Base-by-base conservation (phyloP, 1,140 invertebrate genomes). In the Lordiphosa mommai region DNA sequence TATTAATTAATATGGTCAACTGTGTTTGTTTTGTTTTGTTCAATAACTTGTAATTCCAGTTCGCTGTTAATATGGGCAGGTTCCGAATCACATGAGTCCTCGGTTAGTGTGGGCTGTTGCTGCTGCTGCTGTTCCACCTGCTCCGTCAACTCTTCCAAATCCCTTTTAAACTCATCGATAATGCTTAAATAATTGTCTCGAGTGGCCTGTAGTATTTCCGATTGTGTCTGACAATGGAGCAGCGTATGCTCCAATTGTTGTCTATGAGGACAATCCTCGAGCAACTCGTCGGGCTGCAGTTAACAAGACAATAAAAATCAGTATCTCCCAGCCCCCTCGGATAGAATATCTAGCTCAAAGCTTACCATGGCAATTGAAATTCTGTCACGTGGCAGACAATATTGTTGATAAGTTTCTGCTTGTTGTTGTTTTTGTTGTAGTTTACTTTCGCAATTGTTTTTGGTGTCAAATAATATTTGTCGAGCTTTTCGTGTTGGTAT, bases 111-210 rank as follows among this genome's bases (percentile, higher is more conserved):
- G 10, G 32, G 32, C 8, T 58, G 53, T n/a, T 67, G 53, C 4
- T 70, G 60, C 5, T 76, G 72, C n/a, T 85, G 77, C 34, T 72
- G 65, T 14, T 61, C 69, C 20, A 87, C 85, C 23, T 88, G 60
- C 13, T 65, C 56, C 3, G 73, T 73, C 44, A 70, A 50, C 34
- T 61, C 55, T 20, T 73, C 66, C 7, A 82, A 41, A 32, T 82
- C 73, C n/a, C 60, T 43, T 13, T 73, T 79, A 10, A 79, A 66
- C 43, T 79, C 76, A 51, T 72, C 70, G 20, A 79, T 63, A 6
- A 82, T 82, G 34, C 52, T 72, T 2, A 73, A 49, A 33, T 80
- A 80, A 27, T 65, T 61, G 5, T 69, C 65, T 29, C 77, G 63
- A 2, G 80, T 80, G 6, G 66, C 50, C 37, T 85, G 57, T 16